Percentiles rank a stretch among this genome's conserved stretches.
These are phyloP conservation scores for Aphidius gifuensis DNA, from an alignment of 1,140 invertebrate genomes.

Conservation along the genomic window DNA sequence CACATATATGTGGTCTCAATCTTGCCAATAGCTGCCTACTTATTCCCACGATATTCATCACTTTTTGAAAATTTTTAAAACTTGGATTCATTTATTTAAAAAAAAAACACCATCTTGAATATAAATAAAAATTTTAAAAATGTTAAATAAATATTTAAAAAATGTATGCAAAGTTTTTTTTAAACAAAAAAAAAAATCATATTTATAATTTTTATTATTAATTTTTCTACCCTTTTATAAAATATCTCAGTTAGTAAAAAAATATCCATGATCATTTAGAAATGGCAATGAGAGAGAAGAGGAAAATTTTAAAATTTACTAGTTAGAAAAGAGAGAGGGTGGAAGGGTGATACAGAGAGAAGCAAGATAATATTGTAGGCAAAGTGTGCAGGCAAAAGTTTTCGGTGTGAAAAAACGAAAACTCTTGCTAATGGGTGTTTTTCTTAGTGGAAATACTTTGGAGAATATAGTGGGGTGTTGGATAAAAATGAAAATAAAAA, in stretches of 20 bases:
- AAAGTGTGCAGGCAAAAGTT: slow-evolving; percentile 40
- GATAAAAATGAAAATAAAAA: slow-evolving; percentile 6
- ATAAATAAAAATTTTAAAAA: slow-evolving; percentile 55
- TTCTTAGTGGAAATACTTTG: slow-evolving; percentile 53
- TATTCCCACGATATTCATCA: too few relatives aligned
- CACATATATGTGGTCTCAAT: too few relatives aligned
- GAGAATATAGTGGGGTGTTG: slow-evolving; percentile 13
- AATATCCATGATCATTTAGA: not conserved
- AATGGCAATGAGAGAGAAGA: slow-evolving; percentile 14
- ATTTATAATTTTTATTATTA: not conserved
- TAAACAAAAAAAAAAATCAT: slow-evolving; percentile 8
- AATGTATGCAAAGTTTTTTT: slow-evolving; percentile 35
- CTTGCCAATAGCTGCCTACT: too few relatives aligned
- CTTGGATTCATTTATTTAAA: slow-evolving; percentile 36
- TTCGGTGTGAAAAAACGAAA: slow-evolving; percentile 51
- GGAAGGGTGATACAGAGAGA: slow-evolving; percentile 11
- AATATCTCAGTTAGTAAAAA: slow-evolving; percentile 5
- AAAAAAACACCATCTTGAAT: slow-evolving; percentile 48
- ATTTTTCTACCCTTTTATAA: not conserved
- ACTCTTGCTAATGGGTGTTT: slow-evolving; percentile 56
- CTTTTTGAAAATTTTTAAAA: too few relatives aligned
- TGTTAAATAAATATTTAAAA: slow-evolving; percentile 45
- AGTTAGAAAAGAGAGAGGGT: not conserved
- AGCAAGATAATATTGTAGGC: slow-evolving; percentile 34
- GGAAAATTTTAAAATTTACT: slow-evolving; percentile 12